These are phyloP conservation scores for Autographa gamma DNA, from an alignment of 2,888 invertebrate genomes.

Conservation along the genomic window DNA sequence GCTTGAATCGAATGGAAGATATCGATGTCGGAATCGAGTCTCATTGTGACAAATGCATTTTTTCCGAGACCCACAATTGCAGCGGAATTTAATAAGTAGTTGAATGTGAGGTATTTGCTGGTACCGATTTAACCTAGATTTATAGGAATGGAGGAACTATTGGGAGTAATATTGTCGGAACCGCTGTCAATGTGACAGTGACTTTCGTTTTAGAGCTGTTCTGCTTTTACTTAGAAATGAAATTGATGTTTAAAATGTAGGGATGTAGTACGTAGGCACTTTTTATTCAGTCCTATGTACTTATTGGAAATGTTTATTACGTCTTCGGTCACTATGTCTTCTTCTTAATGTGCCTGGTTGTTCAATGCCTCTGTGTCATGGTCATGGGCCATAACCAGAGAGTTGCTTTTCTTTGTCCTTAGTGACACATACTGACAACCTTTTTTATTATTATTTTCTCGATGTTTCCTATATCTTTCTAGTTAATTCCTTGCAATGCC, in stretches of 20 bases:
- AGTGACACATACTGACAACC: too few species aligned
- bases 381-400: too few species aligned
- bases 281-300: too few species aligned
- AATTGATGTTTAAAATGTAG: too few species aligned
- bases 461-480: background rate
- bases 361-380: too few species aligned
- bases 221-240: background rate
- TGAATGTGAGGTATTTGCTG: slow-evolving; percentile 49
- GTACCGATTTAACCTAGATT: slow-evolving; percentile 37
- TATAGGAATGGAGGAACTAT: slow-evolving; percentile 20
- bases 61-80: slow-evolving; percentile 44
- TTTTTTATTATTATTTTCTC: too few species aligned
- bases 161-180: slow-evolving; percentile 8
- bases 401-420: too few species aligned
- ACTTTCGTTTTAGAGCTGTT: background rate
- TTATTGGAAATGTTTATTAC: too few species aligned
- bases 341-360: too few species aligned
- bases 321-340: too few species aligned
- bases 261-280: too few species aligned
- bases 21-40: slow-evolving; percentile 53
- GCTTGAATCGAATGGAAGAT: slow-evolving; percentile 63
- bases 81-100: slow-evolving; percentile 58
- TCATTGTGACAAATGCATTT: slow-evolving; percentile 64
- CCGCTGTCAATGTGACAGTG: background rate
- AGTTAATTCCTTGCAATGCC: background rate